Evolutionary conservation across 30 jellyfish, hydroid and myxozoan genomes (phyloP), one percentile per base, ranked within the genome.

Genomic region (Clytia hemisphaerica): DNA sequence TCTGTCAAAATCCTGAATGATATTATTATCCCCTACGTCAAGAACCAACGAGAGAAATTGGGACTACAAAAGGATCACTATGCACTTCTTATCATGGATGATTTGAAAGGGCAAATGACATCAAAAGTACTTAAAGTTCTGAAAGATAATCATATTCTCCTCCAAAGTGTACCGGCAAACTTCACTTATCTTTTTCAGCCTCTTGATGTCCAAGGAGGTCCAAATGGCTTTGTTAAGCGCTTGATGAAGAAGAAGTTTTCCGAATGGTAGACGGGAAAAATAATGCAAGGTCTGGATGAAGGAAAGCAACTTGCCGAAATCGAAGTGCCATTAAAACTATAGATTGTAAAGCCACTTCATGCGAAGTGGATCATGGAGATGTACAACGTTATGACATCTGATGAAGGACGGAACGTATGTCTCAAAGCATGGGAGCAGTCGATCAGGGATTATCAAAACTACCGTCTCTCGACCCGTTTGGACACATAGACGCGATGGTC

Each of bases 161-260:
- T 75, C 30, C 70, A 51, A 2, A 21, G 44, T 46, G 83, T 75
- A 6, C 88, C 81, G 2, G 44, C 14, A 15, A 61, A 75, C 36
- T 30, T 75, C 73, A 73, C 85, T 21, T 58, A 75, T 37, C 51
- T 51, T 6, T 75, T 75, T 36, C 81, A 62, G 67, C 88, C 88
- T 4, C 47, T 75, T 21, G 88, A 75, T 46, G 70, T 75, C 6
- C 59, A 42, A 16, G 53, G 53, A 7, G 53, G 53, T 40, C 78
- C 61, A 24, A 75, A 75, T 63, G 83, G 88, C 19, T 50, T 15
- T 40, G 73, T 81, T 36, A 75, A 75, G 37, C 58, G 44, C 44
- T 61, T 75, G 47, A 44, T 75, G 18, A 75, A 75, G 62, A 48
- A 29, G 4, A 74, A 73, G 40, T 54, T 73, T 37, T 67, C 40